Evolutionary conservation across 2,888 invertebrate genomes (phyloP), one percentile per base, ranked within the genome.

Genomic region (Sepioteuthis lessoniana): DNA sequence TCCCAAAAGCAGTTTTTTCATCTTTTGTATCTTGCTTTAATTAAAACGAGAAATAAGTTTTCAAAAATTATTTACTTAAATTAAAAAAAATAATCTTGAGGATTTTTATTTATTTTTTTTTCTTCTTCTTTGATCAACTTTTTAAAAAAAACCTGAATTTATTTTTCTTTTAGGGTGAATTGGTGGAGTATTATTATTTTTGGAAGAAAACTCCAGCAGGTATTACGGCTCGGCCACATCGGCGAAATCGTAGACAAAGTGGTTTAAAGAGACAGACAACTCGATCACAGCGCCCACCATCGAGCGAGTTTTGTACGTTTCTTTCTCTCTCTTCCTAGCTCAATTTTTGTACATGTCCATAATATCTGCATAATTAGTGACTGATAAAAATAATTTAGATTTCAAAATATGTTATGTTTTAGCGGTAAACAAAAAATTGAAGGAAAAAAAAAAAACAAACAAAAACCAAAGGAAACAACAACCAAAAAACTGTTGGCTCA

Each of bases 191-290:
- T 98, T 99, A 99, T 97, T 99, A 99, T 97, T 98, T 99, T 97
- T 99, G 99, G 99, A 99, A 99, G 98, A 99, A 99, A 98, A 99
- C 99, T 90, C 99, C 99, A 38, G 99, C 99, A 96, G 99, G 99
- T 95, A 99, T 99, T 97, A 99, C 99, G 97, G 99, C 99, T 97
- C 98, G 99, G 96, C 99, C 99, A 47, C 99, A 99, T 97, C 98
- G 99, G 95, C 98, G 99, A 97, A 97, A 96, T 95, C 95, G 96
- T 76, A 95, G 96, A 94, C 96, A 96, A 93, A 95, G 94, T 50
- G 60, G 93, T 60, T 60, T 93, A 38, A 94, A 95, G 95, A 90
- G 96, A 96, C 42, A 96, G 96, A 94, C 95, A 96, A 46, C 95
- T 95, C 94, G 94, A 94, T 94, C 95, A 90, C 95, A 95, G 91